Base-by-base conservation (phyloP, 2,113 vertebrate species). In the Hyperoodon ampullatus region DNA sequence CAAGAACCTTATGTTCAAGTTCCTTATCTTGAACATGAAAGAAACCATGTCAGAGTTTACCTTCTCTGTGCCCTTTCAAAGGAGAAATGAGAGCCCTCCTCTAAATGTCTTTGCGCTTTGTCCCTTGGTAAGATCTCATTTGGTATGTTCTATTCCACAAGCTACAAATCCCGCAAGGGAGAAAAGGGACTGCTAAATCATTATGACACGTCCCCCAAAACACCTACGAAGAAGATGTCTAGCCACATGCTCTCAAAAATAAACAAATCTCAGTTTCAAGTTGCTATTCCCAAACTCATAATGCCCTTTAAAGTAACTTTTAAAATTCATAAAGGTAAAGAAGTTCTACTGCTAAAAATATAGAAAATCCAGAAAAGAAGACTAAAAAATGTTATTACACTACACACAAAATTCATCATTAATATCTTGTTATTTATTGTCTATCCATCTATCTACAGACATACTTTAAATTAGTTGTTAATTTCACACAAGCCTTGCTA, bases 21-120 rank as follows among this genome's bases (percentile, higher is more conserved):
- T 55, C 23, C 15, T 44, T 70, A 86, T 90, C 81, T 88, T 81
- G 47, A 47, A 97, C 92, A 55, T 47, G 65, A 97, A 95, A 94
- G 65, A n/a, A 68, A 30, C n/a, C 88, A 23, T 23, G 10, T 66
- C 18, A 77, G 81, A 88, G 89, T 93, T 97, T 92, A 90, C 82
- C 55, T 66, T 61, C 80, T 74, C 16, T 14, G 18, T 1, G 55
- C 78, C 74, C 90, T 96, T 90, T 96, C 74, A 87, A 85, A 83
- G 95, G 74, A 74, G 93, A 93, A 96, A 81, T 0, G 0, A 90
- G 65, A 95, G 30, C 39, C 50, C n/a, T 83, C 58, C 71, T 96
- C 84, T 93, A 93, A 94, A 88, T 93, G 84, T 66, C 70, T 97
- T 93, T 98, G 70, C 39, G 80, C 23, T 95, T 70, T 0, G 0